Evolutionary conservation across 2,113 vertebrate genomes (phyloP).

Genomic region (Tenrec ecaudatus): DNA sequence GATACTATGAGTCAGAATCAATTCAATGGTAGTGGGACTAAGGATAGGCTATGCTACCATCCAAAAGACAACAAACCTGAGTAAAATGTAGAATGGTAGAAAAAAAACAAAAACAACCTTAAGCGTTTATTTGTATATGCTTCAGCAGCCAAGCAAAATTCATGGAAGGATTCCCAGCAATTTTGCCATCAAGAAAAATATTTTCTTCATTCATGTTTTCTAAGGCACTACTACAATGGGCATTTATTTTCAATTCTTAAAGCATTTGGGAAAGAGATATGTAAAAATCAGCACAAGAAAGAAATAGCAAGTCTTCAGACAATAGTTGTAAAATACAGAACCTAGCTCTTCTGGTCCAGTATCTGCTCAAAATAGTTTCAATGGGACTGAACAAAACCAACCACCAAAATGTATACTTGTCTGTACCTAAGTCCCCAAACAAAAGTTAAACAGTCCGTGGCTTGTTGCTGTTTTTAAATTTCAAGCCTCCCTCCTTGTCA

Average conservation of each 20-base stretch:
- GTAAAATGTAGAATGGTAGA: too few relatives aligned
- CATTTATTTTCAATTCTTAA: not conserved
- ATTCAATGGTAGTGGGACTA: too few relatives aligned
- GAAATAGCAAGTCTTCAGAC: not conserved
- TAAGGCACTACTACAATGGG: not conserved
- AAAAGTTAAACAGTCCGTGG: not conserved
- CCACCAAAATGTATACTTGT: not conserved
- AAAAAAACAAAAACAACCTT: too few relatives aligned
- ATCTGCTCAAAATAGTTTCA: not conserved
- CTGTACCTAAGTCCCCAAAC: not conserved
- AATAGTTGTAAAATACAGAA: not conserved
- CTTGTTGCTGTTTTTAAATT: not conserved
- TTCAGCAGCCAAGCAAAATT: fast-evolving
- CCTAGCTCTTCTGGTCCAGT: not conserved
- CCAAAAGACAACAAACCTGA: too few relatives aligned
- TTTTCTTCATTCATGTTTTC: not conserved
- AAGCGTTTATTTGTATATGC: too few relatives aligned
- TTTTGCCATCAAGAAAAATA: fast-evolving
- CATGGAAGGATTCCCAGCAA: fast-evolving
- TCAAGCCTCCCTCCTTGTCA: too few relatives aligned
- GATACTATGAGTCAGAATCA: too few relatives aligned
- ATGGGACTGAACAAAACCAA: fast-evolving
- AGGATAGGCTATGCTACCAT: too few relatives aligned
- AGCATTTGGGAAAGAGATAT: not conserved
- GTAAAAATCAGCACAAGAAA: not conserved